Conservation (phyloP, 1,140 invertebrate species). For the Dinoponera quadriceps region DNA sequence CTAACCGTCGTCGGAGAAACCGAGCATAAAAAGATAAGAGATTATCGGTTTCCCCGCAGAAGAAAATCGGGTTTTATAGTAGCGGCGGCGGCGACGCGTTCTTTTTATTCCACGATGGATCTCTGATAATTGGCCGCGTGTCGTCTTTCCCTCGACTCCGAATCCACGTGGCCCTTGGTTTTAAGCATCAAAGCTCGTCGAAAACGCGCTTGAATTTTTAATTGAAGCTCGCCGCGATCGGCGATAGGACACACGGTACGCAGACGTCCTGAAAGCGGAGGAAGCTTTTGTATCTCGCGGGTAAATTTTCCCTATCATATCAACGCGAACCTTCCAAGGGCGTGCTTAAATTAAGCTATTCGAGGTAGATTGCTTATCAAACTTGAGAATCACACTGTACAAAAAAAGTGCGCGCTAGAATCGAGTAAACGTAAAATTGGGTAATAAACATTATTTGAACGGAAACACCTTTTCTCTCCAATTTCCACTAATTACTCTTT, state of each 20-base stretch:
- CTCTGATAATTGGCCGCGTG: conserved; percentile 40
- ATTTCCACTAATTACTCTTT: too few relatives aligned
- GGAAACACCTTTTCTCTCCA: too few relatives aligned
- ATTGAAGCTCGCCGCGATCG: conserved; percentile 28
- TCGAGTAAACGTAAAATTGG: too few relatives aligned
- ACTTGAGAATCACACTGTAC: not conserved
- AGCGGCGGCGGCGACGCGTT: not conserved
- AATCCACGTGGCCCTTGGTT: conserved; percentile 42
- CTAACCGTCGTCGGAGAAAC: conserved; percentile 1
- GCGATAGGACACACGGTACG: conserved; percentile 30
- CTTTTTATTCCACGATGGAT: conserved; percentile 15
- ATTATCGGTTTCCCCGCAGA: conserved; percentile 40
- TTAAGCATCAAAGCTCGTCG: conserved; percentile 19
- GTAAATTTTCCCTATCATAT: not conserved
- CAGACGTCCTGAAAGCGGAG: not conserved
- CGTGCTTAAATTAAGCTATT: not conserved
- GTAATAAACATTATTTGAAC: too few relatives aligned
- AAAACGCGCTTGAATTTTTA: conserved; percentile 56
- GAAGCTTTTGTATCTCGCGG: conserved; percentile 5
- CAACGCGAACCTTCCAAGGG: conserved; percentile 1
- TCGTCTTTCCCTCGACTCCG: conserved; percentile 22
- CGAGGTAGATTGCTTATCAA: not conserved
- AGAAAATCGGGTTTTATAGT: conserved; percentile 28
- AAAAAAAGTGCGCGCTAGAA: too few relatives aligned
- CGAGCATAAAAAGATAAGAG: conserved; percentile 33